Evolutionary conservation across 2,888 invertebrate species (phyloP).

Genomic region (Spatulosminthurus flaviceps): DNA sequence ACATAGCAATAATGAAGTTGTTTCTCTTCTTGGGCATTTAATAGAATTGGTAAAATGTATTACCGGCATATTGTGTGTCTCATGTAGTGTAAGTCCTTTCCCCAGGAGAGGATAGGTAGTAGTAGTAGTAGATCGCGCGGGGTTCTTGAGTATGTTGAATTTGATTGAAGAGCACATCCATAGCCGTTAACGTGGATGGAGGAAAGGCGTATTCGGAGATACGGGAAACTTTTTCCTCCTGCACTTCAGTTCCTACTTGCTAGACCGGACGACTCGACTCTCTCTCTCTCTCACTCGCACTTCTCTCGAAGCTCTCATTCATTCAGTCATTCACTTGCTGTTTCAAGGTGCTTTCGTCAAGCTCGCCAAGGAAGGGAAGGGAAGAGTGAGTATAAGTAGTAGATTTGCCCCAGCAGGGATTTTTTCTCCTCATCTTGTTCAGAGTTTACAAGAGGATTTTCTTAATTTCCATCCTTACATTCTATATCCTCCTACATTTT

Average conservation of each 20-base stretch:
- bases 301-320: too few relatives aligned
- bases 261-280: constrained; percentile 28
- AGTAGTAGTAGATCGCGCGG: constrained; percentile 22
- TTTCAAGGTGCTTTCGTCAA: neutral
- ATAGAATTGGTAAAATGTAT: neutral
- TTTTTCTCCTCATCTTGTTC: neutral
- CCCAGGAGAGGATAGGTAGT: neutral
- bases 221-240: constrained; percentile 25
- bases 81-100: neutral
- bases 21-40: neutral
- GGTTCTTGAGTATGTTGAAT: constrained; percentile 8
- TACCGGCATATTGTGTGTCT: neutral
- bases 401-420: neutral
- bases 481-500: too few relatives aligned
- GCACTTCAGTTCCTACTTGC: constrained; percentile 14
- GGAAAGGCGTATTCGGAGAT: constrained; percentile 22
- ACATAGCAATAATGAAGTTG: neutral
- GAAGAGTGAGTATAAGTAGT: too few relatives aligned
- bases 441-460: too few relatives aligned
- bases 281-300: neutral
- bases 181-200: neutral
- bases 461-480: neutral
- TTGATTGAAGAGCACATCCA: neutral
- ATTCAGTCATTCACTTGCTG: constrained; percentile 9
- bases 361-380: neutral